These are phyloP conservation scores for Coecobrya sp. DNA, from an alignment of 2,888 invertebrate genomes.

Conservation along the genomic window DNA sequence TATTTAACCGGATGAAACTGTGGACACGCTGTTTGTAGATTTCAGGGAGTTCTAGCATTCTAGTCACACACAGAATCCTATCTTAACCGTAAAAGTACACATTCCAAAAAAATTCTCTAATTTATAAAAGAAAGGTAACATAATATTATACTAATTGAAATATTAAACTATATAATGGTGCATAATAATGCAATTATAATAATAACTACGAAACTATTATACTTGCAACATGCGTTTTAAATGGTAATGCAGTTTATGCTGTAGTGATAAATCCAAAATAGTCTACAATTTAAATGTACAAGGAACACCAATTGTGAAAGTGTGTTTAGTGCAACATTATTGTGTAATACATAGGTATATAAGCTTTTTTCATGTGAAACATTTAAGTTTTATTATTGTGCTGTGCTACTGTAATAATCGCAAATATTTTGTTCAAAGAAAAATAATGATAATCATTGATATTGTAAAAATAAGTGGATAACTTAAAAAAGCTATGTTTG, in stretches of 20 bases:
- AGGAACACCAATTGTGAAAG: not conserved
- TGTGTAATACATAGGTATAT: too few relatives aligned
- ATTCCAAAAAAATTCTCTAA: constrained; percentile 41
- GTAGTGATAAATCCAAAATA: not conserved
- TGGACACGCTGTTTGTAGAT: constrained; percentile 41
- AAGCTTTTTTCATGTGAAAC: constrained; percentile 34
- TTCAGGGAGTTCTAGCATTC: constrained; percentile 62
- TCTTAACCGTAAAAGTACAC: constrained; percentile 26
- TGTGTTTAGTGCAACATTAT: constrained; percentile 29
- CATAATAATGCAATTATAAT: not conserved
- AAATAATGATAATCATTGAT: not conserved
- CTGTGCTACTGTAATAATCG: not conserved
- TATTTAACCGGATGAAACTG: not conserved
- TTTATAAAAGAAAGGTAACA: constrained; percentile 14
- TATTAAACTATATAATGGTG: not conserved
- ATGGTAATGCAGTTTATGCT: not conserved
- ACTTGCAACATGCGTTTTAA: not conserved
- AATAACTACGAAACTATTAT: too few relatives aligned
- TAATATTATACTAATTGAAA: not conserved
- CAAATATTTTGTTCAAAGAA: not conserved
- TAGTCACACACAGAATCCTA: constrained; percentile 57
- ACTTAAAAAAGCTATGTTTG: not conserved
- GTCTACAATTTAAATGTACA: not conserved
- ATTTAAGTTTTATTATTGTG: constrained; percentile 38
- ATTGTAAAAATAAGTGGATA: not conserved